phyloP scores from a whole-genome alignment of 2,888 invertebrate genomes.

The Acleris laterana region DNA sequence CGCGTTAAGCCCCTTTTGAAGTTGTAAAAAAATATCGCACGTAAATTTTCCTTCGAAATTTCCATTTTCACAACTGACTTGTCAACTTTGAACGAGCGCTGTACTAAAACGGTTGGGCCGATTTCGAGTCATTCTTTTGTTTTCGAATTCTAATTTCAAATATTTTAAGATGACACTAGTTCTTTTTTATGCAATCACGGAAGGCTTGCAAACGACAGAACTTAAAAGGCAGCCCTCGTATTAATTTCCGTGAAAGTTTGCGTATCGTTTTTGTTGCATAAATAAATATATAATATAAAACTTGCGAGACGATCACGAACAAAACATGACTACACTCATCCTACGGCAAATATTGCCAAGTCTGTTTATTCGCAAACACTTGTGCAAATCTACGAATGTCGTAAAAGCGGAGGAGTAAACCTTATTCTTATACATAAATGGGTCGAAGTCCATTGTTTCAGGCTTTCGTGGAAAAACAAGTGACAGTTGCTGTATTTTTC shows the following conservation, averaged over 20 bases:
- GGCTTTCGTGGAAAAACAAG: slow-evolving; percentile 6
- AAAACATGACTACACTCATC: slow-evolving; percentile 26
- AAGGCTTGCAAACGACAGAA: too few species aligned
- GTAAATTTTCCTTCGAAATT: too few species aligned
- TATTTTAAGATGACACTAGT: too few species aligned
- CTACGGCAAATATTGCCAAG: slow-evolving; percentile 15
- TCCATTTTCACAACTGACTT: too few species aligned
- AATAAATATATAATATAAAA: slow-evolving; percentile 2
- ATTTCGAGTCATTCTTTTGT: too few species aligned
- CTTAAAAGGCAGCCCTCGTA: too few species aligned
- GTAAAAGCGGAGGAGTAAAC: slow-evolving; percentile 10
- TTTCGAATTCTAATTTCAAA: too few species aligned
- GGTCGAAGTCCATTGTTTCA: slow-evolving; percentile 10
- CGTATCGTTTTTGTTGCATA: not conserved
- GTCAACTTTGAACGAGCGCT: too few species aligned
- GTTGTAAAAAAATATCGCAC: too few species aligned
- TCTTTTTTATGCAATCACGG: too few species aligned
- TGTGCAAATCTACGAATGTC: slow-evolving; percentile 22
- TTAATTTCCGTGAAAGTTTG: not conserved
- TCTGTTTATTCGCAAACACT: slow-evolving; percentile 25
- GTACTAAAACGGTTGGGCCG: too few species aligned
- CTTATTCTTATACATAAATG: slow-evolving; percentile 16
- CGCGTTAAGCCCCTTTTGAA: too few species aligned
- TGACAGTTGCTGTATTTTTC: not conserved
- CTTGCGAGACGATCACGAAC: slow-evolving; percentile 24